Evolutionary conservation across 2,113 vertebrate species (phyloP).

Genomic region (Solea solea): DNA sequence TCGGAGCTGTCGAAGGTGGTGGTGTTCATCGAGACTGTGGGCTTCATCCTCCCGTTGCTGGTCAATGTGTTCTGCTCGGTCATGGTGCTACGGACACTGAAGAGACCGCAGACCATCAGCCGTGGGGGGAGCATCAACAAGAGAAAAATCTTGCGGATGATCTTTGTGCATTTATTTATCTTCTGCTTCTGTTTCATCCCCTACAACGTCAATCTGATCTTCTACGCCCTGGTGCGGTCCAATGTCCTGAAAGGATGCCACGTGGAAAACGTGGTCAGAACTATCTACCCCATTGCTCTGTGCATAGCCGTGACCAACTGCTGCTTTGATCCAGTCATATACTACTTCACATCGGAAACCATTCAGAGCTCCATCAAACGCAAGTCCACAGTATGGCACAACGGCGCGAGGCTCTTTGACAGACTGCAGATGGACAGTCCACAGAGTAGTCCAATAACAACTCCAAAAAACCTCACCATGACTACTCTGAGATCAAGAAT

Average conservation of each 20-base stretch:
- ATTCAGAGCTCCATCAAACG: constrained; percentile 96
- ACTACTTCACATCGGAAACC: constrained; percentile 96
- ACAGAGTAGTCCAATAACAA: constrained; percentile 74
- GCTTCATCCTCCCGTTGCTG: constrained; percentile 92
- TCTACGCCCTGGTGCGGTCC: constrained; percentile 94
- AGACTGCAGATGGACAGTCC: constrained; percentile 83
- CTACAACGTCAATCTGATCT: constrained; percentile 93
- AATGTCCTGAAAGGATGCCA: constrained; percentile 86
- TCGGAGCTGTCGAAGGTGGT: constrained; percentile 92
- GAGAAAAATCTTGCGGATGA: constrained; percentile 93
- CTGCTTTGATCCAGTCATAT: constrained; percentile 96
- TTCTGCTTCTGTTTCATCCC: constrained; percentile 98
- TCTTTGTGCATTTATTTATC: constrained; percentile 91
- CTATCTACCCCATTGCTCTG: constrained; percentile 93
- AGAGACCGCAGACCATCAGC: constrained; percentile 85
- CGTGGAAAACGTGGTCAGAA: constrained; percentile 86
- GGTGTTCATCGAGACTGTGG: constrained; percentile 95
- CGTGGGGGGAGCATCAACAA: constrained; percentile 91
- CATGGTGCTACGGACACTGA: constrained; percentile 90
- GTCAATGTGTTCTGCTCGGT: constrained; percentile 93
- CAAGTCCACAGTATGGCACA: constrained; percentile 77
- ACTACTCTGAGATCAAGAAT: constrained; percentile 81
- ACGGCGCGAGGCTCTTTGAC: constrained; percentile 82
- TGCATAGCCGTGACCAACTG: constrained; percentile 97
- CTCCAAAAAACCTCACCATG: constrained; percentile 44